phyloP scores from a whole-genome alignment of 2,797 vertebrate species.

The Hypotaenidia philippensis region DNA sequence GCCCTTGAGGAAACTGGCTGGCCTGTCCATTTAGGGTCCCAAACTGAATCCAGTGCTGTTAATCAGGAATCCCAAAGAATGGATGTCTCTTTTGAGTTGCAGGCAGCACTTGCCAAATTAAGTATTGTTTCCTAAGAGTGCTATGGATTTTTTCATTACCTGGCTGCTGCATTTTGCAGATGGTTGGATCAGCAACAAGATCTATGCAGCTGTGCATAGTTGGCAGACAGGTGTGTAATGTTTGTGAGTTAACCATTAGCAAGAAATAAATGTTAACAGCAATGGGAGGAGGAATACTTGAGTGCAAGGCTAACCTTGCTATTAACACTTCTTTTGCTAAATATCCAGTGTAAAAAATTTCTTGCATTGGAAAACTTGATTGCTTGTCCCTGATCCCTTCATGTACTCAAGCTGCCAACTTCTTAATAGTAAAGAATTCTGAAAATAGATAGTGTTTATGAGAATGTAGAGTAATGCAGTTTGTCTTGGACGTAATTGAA shows the following conservation, averaged over 20 bases:
- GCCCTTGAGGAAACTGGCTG: neutral
- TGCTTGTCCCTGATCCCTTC: neutral
- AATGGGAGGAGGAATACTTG: neutral
- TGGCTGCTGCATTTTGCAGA: constrained; percentile 16
- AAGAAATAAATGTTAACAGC: neutral
- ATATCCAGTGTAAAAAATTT: neutral
- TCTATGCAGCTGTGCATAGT: neutral
- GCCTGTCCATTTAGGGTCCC: neutral
- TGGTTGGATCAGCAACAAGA: constrained; percentile 19
- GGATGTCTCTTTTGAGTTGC: neutral
- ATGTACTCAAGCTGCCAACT: neutral
- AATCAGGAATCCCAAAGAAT: neutral
- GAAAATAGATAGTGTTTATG: neutral
- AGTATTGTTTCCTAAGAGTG: neutral
- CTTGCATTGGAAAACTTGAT: neutral
- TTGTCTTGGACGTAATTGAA: neutral
- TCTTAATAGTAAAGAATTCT: neutral
- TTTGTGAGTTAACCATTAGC: neutral
- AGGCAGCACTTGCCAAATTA: neutral
- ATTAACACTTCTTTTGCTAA: neutral
- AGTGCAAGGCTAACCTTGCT: neutral
- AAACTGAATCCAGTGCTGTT: neutral
- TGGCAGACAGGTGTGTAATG: neutral
- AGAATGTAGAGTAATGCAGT: neutral
- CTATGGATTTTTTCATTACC: constrained; percentile 2